phyloP scores from a whole-genome alignment of 2,113 vertebrate species.

The Catharus bicknelli region DNA sequence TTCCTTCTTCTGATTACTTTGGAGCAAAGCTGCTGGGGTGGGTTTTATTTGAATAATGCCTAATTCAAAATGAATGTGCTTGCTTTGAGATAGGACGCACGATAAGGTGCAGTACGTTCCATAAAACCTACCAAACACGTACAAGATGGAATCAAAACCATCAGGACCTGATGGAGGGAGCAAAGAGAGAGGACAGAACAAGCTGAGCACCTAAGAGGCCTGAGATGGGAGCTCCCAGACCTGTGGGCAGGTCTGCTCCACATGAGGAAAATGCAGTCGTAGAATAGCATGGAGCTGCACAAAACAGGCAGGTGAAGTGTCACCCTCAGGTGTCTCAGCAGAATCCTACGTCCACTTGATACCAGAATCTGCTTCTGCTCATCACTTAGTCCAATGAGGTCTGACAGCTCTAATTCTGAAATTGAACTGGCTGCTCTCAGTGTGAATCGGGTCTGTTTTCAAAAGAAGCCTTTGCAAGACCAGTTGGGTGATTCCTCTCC shows the following conservation, averaged over 20 bases:
- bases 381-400: background rate
- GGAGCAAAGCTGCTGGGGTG: background rate
- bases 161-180: background rate
- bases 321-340: background rate
- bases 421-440: background rate
- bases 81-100: background rate
- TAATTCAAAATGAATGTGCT: constrained; percentile 25
- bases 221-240: background rate
- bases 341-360: rapidly evolving
- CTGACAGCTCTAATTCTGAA: background rate
- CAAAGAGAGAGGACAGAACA: background rate
- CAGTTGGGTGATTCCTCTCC: background rate
- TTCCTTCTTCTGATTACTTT: constrained; percentile 41
- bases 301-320: background rate
- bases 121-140: background rate
- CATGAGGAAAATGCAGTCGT: rapidly evolving
- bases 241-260: background rate
- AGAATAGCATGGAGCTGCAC: rapidly evolving
- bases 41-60: background rate
- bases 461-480: background rate
- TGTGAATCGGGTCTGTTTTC: background rate
- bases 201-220: background rate
- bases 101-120: background rate
- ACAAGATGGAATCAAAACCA: background rate
- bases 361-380: background rate